Base-by-base conservation (phyloP, 2,888 invertebrate species). In the Gnatocerus cornutus region DNA sequence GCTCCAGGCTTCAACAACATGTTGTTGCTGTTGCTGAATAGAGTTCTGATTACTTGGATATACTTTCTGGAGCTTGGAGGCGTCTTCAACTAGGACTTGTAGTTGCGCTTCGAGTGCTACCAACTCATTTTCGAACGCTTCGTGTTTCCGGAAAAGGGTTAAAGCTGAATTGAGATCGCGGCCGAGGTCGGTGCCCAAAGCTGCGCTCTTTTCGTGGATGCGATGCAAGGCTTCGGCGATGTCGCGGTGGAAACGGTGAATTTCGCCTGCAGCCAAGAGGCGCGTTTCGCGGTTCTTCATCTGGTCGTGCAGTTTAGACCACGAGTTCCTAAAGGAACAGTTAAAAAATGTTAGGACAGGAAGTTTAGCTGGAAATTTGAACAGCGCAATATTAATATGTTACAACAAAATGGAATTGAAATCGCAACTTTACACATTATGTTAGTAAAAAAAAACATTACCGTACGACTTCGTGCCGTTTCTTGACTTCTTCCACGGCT, bases 211-310 rank as follows among this genome's bases (percentile, higher is more conserved):
- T 83, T 96, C 97, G 76, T 94, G 95, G 41, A 96, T 97, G 16
- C 98, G 88, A 41, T 94, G 92, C 6, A 96, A 85, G 1, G 97
- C 93, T 81, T 98, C 98, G 14, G 93, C 95, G 0, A 95, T 96
- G 85, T 98, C 98, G 61, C 98, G 91, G 86, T 99, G 98, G 89
- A 98, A 99, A 63, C 97, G 90, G 85, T 99, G 99, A 74, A 99
- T 96, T 87, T 98, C 97, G 7, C 96, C 98, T 0, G 99, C 99
- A 0, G 97, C 98, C 81, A 93, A 92, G 39, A 99, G 87, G 43
- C 96, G 92, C 71, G 93, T 91, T 73, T 95, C 95, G 9, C 98
- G 90, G 53, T 93, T 91, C 76, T 93, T 93, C 68, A 98, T 93
- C 81, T 95, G 91, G 56, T 95, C 93, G 55, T 97, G 88, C 0